Conservation (phyloP, 2,888 invertebrate genomes). For the Ametastegia equiseti region DNA sequence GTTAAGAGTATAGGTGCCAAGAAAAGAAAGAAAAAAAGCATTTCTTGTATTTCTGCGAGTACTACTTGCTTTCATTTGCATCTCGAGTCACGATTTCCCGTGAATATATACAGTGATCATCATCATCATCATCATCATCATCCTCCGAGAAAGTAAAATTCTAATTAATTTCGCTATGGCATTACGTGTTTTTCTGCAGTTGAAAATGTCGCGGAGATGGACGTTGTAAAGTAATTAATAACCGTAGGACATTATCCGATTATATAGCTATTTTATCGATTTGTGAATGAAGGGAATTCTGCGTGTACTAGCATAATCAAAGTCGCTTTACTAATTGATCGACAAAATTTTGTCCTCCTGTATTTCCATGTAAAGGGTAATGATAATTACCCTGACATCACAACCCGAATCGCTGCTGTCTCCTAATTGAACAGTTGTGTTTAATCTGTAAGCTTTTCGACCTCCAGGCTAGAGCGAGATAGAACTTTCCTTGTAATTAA, state of each 20-base stretch:
- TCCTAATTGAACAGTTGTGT: background rate
- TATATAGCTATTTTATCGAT: background rate
- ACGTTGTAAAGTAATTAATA: background rate
- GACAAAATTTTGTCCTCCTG: background rate
- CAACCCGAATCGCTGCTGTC: background rate
- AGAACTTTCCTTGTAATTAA: conserved; percentile 9
- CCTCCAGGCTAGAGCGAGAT: background rate
- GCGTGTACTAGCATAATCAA: background rate
- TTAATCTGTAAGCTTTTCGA: background rate
- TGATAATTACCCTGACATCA: background rate
- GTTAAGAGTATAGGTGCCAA: too few relatives aligned
- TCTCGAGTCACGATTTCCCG: too few relatives aligned
- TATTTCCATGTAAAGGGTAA: background rate
- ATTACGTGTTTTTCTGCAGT: too few relatives aligned
- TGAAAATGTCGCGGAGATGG: background rate
- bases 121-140: too few relatives aligned
- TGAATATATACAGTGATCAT: too few relatives aligned
- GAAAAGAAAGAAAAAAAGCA: too few relatives aligned
- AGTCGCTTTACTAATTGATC: background rate
- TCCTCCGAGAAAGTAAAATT: too few relatives aligned
- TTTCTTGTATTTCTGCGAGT: too few relatives aligned
- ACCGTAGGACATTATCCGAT: background rate
- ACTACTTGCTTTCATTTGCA: too few relatives aligned
- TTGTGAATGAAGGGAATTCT: background rate
- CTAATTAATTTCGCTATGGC: too few relatives aligned